Base-by-base conservation (phyloP, 2,888 invertebrate species). In the Leucoptera coffeella region DNA sequence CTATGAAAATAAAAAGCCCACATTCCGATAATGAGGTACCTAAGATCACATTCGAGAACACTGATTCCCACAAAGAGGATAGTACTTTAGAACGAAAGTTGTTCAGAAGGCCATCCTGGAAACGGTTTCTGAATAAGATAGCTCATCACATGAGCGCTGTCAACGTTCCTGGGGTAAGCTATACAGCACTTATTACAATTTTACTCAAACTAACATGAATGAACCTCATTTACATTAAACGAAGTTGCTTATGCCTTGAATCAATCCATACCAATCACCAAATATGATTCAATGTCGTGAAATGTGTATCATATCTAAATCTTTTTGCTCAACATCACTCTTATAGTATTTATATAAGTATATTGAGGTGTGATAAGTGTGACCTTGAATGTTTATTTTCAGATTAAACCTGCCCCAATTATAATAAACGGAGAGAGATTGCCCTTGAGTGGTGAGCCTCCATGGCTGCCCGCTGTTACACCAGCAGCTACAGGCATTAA, bases 401-500 rank as follows among this genome's bases (percentile, higher is more conserved):
- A 77, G 77, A 73, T 73, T 15, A 77, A 71, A 39, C 47, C 64
- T 25, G 47, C 50, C 31, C 53, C 73, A 35, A 43, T 42, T 17
- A 38, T 56, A 8, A 32, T 58, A 33, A 59, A 52, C 37, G 57
- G 58, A 31, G 64, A 61, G 30, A 64, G 81, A 33, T 79, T 81
- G 28, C 81, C 81, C 24, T 75, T 78, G 34, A 73, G 71, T 32
- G 78, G 77, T 15, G 76, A 80, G 36, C 80, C 80, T 35, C 77
- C 77, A 29, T 82, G 82, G 82, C 80, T 82, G 19, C 77, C 82
- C n/a, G 87, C 87, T 38, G 77, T 82, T 35, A 85, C 84, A 13
- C 89, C 89, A 11, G 93, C 93, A 29, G 90, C 89, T 3, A 86
- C 88, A 37, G 96, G 95, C 9, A 77, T 96, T 14, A 81, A 89